phyloP scores from a whole-genome alignment of 2,888 invertebrate genomes.

The Polyploca ridens region DNA sequence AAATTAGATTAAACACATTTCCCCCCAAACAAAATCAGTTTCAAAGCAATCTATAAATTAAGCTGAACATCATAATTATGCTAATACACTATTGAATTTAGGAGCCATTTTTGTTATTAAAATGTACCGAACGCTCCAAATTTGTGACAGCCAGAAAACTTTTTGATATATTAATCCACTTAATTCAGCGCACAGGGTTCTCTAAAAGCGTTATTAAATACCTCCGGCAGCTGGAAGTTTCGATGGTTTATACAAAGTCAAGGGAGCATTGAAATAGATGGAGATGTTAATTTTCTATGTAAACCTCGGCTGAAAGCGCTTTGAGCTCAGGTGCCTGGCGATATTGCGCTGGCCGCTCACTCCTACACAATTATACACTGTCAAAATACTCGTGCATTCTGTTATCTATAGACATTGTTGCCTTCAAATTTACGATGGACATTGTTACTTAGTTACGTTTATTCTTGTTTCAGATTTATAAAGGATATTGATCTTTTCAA shows the following conservation, averaged over 20 bases:
- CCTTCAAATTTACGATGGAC: conserved; percentile 17
- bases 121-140: conserved; percentile 29
- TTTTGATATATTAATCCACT: conserved; percentile 44
- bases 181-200: conserved; percentile 26
- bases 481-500: not conserved
- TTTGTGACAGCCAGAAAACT: conserved; percentile 38
- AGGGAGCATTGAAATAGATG: conserved; percentile 37
- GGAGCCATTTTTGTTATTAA: conserved; percentile 21
- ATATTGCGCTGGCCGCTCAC: conserved; percentile 30
- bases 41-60: conserved; percentile 1
- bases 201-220: conserved; percentile 22
- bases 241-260: conserved; percentile 24
- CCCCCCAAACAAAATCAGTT: not conserved
- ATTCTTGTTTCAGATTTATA: not conserved
- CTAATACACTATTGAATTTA: conserved; percentile 2
- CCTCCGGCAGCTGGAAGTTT: not conserved
- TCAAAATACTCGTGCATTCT: conserved; percentile 23
- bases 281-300: conserved; percentile 60
- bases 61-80: not conserved
- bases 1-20: not conserved
- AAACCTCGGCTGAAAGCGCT: conserved; percentile 35
- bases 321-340: conserved; percentile 41
- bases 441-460: conserved; percentile 5
- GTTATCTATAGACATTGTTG: conserved; percentile 19
- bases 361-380: conserved; percentile 21